Conservation (phyloP, 2,888 invertebrate genomes). For the Drosophila mayaguana region DNA sequence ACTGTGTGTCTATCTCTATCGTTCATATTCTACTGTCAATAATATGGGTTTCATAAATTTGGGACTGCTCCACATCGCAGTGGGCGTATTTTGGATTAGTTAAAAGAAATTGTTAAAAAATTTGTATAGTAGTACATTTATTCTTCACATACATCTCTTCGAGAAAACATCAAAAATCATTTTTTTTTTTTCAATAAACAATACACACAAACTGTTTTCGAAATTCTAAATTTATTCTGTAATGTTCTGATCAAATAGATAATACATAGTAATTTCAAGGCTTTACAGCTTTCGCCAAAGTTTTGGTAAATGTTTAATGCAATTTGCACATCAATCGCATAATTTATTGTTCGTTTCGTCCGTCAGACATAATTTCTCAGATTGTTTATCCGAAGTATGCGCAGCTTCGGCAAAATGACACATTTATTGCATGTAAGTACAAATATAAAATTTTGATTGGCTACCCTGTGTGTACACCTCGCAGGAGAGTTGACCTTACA, state of each 20-base stretch:
- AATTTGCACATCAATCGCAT: not conserved
- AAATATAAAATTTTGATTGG: not conserved
- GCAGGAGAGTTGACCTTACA: not conserved
- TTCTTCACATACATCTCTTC: slow-evolving; percentile 16
- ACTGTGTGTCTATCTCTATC: not conserved
- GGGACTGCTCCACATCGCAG: slow-evolving; percentile 2
- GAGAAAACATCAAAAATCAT: slow-evolving; percentile 27
- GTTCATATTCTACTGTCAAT: not conserved
- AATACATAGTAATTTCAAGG: slow-evolving; percentile 3
- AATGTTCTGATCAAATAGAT: slow-evolving; percentile 28
- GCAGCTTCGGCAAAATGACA: slow-evolving; percentile 63
- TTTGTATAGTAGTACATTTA: slow-evolving; percentile 30
- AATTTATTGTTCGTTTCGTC: not conserved
- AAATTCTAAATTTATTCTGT: slow-evolving; percentile 47
- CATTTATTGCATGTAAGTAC: slow-evolving; percentile 63
- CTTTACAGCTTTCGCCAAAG: not conserved
- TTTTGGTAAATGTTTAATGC: slow-evolving; percentile 37
- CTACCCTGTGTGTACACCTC: too few relatives aligned
- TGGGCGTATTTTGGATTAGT: slow-evolving; percentile 6
- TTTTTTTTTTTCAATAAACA: slow-evolving; percentile 7
- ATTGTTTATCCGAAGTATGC: slow-evolving; percentile 43
- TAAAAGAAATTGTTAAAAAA: not conserved
- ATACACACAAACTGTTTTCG: slow-evolving; percentile 17
- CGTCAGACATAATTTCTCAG: not conserved
- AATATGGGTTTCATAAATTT: not conserved